Evolutionary conservation across 2,888 invertebrate genomes (phyloP).

Genomic region (Ormyrus labotus): DNA sequence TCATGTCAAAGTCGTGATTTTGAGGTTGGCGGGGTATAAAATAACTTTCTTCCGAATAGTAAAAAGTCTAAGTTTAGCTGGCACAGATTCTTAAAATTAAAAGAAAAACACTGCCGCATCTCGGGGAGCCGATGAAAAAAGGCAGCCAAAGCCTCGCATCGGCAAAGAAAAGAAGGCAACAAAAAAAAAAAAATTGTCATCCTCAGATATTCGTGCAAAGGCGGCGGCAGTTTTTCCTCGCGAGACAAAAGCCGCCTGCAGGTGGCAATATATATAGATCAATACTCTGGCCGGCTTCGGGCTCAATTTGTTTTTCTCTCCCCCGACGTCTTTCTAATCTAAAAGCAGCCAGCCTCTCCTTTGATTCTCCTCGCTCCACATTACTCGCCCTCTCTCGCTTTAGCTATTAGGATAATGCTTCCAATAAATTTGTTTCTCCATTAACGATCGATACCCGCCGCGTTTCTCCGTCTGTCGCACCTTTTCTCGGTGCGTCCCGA

Average conservation of each 20-base stretch:
- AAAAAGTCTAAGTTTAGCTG: too few relatives aligned
- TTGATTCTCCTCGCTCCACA: not conserved
- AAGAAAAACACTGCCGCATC: not conserved
- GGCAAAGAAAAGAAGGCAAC: too few relatives aligned
- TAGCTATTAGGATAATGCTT: not conserved
- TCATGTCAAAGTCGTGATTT: too few relatives aligned
- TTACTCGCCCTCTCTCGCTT: not conserved
- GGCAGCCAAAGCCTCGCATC: too few relatives aligned
- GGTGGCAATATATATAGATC: constrained; percentile 32
- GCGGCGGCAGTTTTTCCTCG: not conserved
- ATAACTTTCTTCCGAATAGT: not conserved
- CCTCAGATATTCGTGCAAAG: not conserved
- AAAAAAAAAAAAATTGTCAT: not conserved
- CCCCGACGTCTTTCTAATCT: constrained; percentile 1
- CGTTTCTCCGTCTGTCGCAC: not conserved
- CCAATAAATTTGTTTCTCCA: not conserved
- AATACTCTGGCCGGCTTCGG: constrained; percentile 13
- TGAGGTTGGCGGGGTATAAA: not conserved
- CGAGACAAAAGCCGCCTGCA: constrained; percentile 18
- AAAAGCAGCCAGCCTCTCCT: not conserved
- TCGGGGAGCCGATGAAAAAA: too few relatives aligned
- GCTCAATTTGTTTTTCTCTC: constrained; percentile 27
- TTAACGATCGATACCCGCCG: not conserved
- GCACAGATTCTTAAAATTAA: not conserved
- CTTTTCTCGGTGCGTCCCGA: not conserved